These are phyloP conservation scores for Panthera leo DNA, from an alignment of 2,113 vertebrate genomes.

Conservation along the genomic window DNA sequence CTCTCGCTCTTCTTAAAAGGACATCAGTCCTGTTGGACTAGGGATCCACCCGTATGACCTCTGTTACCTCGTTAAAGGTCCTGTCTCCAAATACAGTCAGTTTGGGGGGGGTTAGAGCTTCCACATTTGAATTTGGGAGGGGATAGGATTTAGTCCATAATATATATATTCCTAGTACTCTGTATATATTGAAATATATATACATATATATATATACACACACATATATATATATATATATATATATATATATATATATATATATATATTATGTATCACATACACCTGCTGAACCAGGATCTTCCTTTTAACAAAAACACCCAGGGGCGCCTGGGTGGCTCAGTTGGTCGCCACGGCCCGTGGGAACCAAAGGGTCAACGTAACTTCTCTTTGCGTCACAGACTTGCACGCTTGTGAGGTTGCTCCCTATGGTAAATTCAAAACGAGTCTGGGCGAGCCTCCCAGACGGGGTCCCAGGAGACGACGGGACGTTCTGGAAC, in stretches of 20 bases:
- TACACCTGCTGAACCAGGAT: neutral
- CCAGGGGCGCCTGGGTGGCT: no score
- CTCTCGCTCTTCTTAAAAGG: no score
- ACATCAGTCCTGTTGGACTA: neutral
- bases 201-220: no score
- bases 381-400: neutral
- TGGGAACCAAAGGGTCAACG: neutral
- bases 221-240: no score
- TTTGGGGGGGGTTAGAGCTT: neutral
- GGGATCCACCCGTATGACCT: neutral
- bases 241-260: no score
- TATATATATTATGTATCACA: no score
- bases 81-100: neutral
- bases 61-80: neutral
- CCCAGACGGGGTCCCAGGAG: neutral
- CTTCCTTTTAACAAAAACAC: neutral
- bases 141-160: neutral
- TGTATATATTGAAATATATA: neutral
- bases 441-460: neutral
- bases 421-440: neutral
- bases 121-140: neutral
- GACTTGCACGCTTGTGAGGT: neutral
- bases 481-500: neutral
- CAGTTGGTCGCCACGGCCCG: neutral
- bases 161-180: neutral